Base-by-base conservation (phyloP, 2,797 vertebrate species). In the Rhynchotus rufescens region DNA sequence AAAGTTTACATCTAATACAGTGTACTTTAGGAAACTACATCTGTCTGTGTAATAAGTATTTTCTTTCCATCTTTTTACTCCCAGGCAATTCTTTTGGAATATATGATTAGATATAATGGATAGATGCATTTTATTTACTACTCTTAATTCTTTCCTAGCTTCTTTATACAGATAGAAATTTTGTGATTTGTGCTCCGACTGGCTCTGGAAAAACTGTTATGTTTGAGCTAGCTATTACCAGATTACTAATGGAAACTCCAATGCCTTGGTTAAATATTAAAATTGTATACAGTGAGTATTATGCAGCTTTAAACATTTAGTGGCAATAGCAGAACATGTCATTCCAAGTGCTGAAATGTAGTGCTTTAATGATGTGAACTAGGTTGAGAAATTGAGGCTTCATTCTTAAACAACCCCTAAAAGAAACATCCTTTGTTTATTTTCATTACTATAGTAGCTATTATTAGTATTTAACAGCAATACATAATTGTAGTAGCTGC, bases 121-220 rank as follows among this genome's bases (percentile, higher is more conserved):
- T 91, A 91, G 38, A 90, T 92, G 32, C 78, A 51, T 6, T 78
- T 3, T 66, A 62, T 94, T 82, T 82, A 86, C 84, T 90, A 7
- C 92, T 94, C 80, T 87, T 62, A 87, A 93, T 95, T 97, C 62
- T 90, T 94, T 96, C 95, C 83, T 96, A 99, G 99, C 97, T 99
- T 97, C 98, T 99, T 93, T 99, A 99, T 94, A 98, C 98, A 34
- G 97, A 98, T 88, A 99, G 97, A 84, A 99, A 99, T 96, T 99
- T 99, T 98, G 99, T 99, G 90, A 98, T 98, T 73, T 99, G 98
- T 97, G 99, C 99, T 92, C 99, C 99, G 0, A 99, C 99, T 90
- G 99, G 99, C 94, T 99, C 99, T 95, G 99, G 99, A 85, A 99
- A 99, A 98, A 99, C 99, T 8, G 99, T 99, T 21, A 96, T 99